Conservation (phyloP, 2,113 vertebrate genomes). For the Mesoclemmys tuberculata region DNA sequence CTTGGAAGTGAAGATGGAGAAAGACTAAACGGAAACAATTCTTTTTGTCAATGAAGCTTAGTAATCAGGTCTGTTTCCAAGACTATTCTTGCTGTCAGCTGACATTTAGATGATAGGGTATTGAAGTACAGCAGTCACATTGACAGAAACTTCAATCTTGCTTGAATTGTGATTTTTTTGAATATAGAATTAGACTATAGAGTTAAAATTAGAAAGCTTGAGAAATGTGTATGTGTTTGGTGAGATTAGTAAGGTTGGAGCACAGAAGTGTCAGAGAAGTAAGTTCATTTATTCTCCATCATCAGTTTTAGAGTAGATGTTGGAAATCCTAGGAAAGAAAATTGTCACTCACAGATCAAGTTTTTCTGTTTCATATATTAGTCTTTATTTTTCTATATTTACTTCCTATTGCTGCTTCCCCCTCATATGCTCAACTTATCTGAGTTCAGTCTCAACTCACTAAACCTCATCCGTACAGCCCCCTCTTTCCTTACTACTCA, state of each 20-base stretch:
- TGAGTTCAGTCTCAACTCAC: not conserved
- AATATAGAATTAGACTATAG: too few relatives aligned
- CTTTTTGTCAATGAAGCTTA: conserved; percentile 57
- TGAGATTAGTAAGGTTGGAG: not conserved
- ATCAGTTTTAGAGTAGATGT: not conserved
- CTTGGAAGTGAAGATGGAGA: not conserved
- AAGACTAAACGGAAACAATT: conserved; percentile 18
- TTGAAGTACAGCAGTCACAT: conserved; percentile 48
- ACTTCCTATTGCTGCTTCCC: not conserved
- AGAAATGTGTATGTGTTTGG: not conserved
- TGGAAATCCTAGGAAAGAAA: not conserved
- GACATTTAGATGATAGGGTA: conserved; percentile 54
- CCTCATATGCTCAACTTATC: not conserved
- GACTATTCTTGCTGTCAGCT: conserved; percentile 37
- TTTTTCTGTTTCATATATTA: not conserved
- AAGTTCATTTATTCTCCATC: conserved; percentile 9
- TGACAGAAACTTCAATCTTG: conserved; percentile 48
- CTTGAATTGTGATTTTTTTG: conserved; percentile 12
- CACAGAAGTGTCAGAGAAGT: not conserved
- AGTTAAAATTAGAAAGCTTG: conserved; percentile 33
- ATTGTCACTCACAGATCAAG: not conserved
- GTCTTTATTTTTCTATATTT: not conserved
- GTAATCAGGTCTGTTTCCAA: conserved; percentile 54
- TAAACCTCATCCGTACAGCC: not conserved
- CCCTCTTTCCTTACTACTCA: not conserved